Evolutionary conservation across 2,888 invertebrate genomes (phyloP).

Genomic region (Papilio protenor): DNA sequence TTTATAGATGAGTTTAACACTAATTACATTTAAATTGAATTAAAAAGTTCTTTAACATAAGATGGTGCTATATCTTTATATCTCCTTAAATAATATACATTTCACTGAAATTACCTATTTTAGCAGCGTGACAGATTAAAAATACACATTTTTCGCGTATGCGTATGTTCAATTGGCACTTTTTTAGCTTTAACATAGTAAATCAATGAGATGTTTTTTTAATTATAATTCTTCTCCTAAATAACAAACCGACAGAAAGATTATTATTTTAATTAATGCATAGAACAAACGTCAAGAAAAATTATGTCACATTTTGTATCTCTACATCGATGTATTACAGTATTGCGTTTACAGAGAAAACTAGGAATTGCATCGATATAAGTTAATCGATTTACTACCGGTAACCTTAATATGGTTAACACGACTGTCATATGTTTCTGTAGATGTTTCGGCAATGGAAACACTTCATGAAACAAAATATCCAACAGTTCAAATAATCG

Average conservation of each 20-base stretch:
- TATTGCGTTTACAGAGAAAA: constrained; percentile 35
- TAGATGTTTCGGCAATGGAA: not conserved
- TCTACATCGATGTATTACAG: constrained; percentile 13
- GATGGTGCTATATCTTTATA: not conserved
- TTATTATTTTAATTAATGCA: too few species aligned
- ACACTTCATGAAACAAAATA: not conserved
- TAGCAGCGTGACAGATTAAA: too few species aligned
- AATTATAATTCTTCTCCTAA: too few species aligned
- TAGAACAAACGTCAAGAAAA: not conserved
- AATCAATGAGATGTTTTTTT: too few species aligned
- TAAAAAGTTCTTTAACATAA: not conserved
- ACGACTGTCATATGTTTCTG: not conserved
- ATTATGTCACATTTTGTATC: constrained; percentile 2
- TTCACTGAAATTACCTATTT: too few species aligned
- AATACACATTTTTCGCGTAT: too few species aligned
- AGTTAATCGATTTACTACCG: constrained; percentile 23
- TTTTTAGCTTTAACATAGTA: too few species aligned
- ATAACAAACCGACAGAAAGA: too few species aligned
- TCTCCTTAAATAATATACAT: not conserved
- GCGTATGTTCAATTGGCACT: too few species aligned
- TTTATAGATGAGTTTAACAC: constrained; percentile 3
- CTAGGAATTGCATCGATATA: constrained; percentile 21
- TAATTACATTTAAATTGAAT: not conserved
- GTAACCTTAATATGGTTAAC: constrained; percentile 19
- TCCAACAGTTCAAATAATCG: not conserved